Conservation (phyloP, 2,113 vertebrate species). For the Pogonocichla stellata region DNA sequence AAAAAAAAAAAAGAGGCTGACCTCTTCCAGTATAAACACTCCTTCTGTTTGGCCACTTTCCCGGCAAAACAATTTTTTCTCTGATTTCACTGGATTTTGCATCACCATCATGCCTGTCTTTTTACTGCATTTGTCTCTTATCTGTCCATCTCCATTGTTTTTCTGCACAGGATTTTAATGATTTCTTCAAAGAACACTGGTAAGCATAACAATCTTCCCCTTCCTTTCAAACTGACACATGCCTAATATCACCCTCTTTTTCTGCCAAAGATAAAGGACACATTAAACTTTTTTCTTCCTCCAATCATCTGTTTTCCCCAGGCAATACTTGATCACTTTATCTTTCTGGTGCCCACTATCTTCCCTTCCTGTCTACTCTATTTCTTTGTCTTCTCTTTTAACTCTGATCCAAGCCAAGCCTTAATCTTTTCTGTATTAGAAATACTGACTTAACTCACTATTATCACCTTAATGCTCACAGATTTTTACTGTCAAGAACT, state of each 20-base stretch:
- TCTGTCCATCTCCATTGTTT: not conserved
- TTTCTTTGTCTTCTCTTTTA: not conserved
- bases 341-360: not conserved
- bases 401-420: not conserved
- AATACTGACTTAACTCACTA: not conserved
- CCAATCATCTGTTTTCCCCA: not conserved
- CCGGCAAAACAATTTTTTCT: not conserved
- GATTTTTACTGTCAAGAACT: not conserved
- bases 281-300: not conserved
- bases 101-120: not conserved
- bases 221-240: not conserved
- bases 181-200: slow-evolving; percentile 8
- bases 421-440: not conserved
- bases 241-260: not conserved
- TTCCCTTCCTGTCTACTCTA: not conserved
- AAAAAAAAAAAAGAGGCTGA: not conserved
- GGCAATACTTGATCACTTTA: not conserved
- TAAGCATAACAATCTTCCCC: not conserved
- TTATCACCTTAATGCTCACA: not conserved
- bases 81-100: not conserved
- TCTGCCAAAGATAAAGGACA: not conserved
- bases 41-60: slow-evolving; percentile 9
- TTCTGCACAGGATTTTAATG: not conserved
- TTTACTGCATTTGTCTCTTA: not conserved
- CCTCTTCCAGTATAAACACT: slow-evolving; percentile 26